These are phyloP conservation scores for Doryteuthis pealeii DNA, from an alignment of 1,140 invertebrate genomes.

Conservation along the genomic window DNA sequence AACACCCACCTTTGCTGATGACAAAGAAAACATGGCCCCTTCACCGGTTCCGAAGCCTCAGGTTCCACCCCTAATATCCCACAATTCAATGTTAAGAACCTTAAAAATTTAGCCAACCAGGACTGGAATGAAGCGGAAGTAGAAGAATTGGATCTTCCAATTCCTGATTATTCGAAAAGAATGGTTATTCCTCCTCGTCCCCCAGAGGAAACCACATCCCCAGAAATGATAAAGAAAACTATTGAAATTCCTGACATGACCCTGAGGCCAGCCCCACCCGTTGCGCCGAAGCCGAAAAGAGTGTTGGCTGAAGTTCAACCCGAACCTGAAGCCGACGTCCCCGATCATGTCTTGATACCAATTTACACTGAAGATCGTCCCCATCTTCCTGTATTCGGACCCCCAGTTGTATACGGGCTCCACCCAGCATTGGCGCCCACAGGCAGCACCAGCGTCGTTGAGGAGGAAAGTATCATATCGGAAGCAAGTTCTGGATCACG, in stretches of 20 bases:
- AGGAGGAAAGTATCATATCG: background rate
- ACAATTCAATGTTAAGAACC: background rate
- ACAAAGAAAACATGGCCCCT: background rate
- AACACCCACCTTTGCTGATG: background rate
- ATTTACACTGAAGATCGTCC: background rate
- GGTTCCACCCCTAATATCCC: background rate
- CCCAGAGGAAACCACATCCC: background rate
- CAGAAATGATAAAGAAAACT: background rate
- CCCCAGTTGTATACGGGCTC: background rate
- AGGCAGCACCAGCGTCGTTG: background rate
- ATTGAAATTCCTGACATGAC: constrained; percentile 4
- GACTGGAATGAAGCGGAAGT: background rate
- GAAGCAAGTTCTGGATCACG: constrained; percentile 2
- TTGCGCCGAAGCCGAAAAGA: background rate
- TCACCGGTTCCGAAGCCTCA: background rate
- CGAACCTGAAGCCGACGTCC: background rate
- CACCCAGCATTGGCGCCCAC: background rate
- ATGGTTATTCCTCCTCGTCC: background rate
- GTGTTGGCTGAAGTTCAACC: background rate
- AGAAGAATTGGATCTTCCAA: background rate
- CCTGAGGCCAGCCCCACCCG: background rate
- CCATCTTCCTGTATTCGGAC: background rate
- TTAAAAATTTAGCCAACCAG: background rate
- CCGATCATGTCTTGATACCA: background rate
- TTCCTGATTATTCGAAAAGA: background rate